Percentiles rank a stretch among this genome's conserved stretches.
phyloP scores from a whole-genome alignment of 2,888 invertebrate genomes.

The Anthophora plumipes region DNA sequence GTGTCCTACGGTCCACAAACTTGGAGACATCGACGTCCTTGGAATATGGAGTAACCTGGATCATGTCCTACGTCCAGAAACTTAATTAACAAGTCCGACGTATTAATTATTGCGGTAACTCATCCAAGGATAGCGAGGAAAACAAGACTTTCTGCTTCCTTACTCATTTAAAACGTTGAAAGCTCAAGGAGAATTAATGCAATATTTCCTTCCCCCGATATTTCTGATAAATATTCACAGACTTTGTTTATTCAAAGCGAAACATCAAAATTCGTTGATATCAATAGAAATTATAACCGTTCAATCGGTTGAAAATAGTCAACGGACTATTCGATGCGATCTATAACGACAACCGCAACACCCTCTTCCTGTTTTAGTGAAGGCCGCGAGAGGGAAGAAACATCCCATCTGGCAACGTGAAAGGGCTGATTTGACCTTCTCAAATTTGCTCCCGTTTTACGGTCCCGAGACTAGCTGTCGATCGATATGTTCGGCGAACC shows the following conservation, averaged over 20 bases:
- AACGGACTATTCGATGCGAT: neutral
- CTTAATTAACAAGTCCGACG: conserved; percentile 27
- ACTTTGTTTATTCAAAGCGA: too few species aligned
- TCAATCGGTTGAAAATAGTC: neutral
- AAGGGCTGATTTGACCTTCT: conserved; percentile 49
- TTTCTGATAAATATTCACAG: too few species aligned
- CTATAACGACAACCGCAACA: neutral
- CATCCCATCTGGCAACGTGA: conserved; percentile 2
- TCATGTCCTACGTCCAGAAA: too few species aligned
- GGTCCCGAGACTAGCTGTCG: neutral
- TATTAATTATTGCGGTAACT: conserved; percentile 20
- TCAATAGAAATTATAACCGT: neutral
- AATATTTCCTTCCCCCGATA: neutral
- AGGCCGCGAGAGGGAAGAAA: neutral
- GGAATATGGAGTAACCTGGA: too few species aligned
- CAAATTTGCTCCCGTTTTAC: conserved; percentile 21
- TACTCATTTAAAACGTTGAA: neutral
- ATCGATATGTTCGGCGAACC: conserved; percentile 37
- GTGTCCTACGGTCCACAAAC: too few species aligned
- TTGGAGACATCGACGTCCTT: too few species aligned
- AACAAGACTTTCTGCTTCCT: neutral
- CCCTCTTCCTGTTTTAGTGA: conserved; percentile 24
- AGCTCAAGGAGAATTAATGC: neutral
- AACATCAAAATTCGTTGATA: too few species aligned
- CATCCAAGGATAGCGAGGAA: neutral